These are phyloP conservation scores for Rutpela maculata DNA, from an alignment of 2,888 invertebrate genomes.

Conservation along the genomic window DNA sequence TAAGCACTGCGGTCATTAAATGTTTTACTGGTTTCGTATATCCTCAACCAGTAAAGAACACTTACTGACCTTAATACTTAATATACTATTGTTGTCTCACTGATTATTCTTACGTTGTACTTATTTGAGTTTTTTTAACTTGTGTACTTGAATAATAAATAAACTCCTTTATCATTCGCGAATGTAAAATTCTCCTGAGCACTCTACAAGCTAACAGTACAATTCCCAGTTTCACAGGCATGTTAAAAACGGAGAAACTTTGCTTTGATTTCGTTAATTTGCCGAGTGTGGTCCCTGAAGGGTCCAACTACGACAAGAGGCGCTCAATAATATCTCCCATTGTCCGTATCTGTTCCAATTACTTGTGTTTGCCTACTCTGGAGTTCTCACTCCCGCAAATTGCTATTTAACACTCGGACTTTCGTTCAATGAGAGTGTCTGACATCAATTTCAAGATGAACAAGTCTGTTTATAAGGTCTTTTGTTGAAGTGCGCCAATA, in stretches of 20 bases:
- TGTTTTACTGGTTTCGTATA: too few species aligned
- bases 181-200: neutral
- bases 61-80: too few species aligned
- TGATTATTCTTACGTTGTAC: too few species aligned
- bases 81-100: too few species aligned
- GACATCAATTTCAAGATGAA: constrained; percentile 35
- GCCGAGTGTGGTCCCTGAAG: constrained; percentile 32
- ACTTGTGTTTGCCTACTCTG: constrained; percentile 48
- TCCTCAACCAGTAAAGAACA: too few species aligned
- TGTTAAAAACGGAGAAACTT: constrained; percentile 32
- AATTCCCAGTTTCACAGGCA: constrained; percentile 15
- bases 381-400: constrained; percentile 45
- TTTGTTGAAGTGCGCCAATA: constrained; percentile 31
- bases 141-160: too few species aligned
- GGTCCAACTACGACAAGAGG: constrained; percentile 31
- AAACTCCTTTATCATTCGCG: neutral
- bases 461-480: constrained; percentile 23
- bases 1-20: too few species aligned
- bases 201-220: neutral
- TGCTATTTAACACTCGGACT: constrained; percentile 43
- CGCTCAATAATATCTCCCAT: constrained; percentile 42
- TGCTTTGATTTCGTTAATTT: constrained; percentile 49
- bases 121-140: too few species aligned
- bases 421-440: constrained; percentile 25
- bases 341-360: constrained; percentile 49